phyloP scores from a whole-genome alignment of 2,797 vertebrate species.

The Okamejei kenojei region DNA sequence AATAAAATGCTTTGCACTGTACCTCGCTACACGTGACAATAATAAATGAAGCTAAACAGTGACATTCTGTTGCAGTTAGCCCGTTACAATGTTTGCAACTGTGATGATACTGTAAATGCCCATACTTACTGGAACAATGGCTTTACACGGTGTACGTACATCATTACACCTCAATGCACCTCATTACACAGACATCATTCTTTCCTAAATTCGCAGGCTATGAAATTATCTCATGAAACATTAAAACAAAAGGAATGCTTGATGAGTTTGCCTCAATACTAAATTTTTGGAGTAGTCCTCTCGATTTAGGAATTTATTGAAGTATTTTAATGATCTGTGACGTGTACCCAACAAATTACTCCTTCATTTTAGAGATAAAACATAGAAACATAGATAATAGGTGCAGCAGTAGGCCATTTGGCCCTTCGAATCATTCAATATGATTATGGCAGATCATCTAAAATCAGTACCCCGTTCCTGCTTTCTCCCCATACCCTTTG shows the following conservation, averaged over 20 bases:
- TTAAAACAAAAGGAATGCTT: neutral
- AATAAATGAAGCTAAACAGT: too few relatives aligned
- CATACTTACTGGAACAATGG: neutral
- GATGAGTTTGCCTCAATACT: neutral
- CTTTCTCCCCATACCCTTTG: too few relatives aligned
- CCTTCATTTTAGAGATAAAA: neutral
- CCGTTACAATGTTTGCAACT: neutral
- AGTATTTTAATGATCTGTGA: neutral
- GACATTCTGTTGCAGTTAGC: neutral
- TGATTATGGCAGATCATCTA: too few relatives aligned
- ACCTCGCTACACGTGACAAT: too few relatives aligned
- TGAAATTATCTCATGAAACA: neutral
- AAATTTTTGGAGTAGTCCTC: neutral
- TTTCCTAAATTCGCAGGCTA: neutral
- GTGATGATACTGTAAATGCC: neutral
- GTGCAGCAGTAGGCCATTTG: too few relatives aligned
- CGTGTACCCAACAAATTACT: neutral
- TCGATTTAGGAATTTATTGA: neutral
- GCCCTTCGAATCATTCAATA: too few relatives aligned
- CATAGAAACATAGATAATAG: too few relatives aligned
- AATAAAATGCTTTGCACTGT: too few relatives aligned
- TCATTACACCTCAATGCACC: neutral
- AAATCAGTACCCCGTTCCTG: too few relatives aligned
- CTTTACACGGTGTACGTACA: neutral
- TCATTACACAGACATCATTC: neutral